Evolutionary conservation across 1,140 invertebrate genomes (phyloP).

Genomic region (Cherax destructor): DNA sequence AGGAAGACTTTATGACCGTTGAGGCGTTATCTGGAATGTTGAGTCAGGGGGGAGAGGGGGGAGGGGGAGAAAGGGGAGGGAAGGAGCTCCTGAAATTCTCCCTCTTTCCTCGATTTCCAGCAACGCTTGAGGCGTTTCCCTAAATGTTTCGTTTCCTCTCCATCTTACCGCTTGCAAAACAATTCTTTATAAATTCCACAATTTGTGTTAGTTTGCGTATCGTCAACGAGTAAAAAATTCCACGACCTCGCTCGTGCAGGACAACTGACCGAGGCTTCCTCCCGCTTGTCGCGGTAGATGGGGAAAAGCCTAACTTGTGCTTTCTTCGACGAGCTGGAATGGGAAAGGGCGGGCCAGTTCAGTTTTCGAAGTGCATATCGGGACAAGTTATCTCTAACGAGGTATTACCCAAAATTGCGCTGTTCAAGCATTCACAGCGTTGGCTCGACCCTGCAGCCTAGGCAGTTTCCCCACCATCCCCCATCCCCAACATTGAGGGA

Average conservation of each 20-base stretch:
- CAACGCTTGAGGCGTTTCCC: constrained; percentile 27
- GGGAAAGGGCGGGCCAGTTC: constrained; percentile 14
- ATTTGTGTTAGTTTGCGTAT: too few species aligned
- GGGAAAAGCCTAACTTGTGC: neutral
- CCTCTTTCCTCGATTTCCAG: constrained; percentile 36
- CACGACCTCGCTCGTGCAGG: too few species aligned
- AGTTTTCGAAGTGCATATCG: constrained; percentile 64
- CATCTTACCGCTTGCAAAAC: neutral
- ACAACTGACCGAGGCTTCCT: too few species aligned
- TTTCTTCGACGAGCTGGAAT: constrained; percentile 18
- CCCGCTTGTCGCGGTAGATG: too few species aligned
- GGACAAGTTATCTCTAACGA: constrained; percentile 69
- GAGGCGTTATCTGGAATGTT: constrained; percentile 59
- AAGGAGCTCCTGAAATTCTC: constrained; percentile 26
- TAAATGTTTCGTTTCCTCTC: constrained; percentile 43
- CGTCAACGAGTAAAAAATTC: too few species aligned
- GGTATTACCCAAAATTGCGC: constrained; percentile 69
- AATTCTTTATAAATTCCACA: too few species aligned
- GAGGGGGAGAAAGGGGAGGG: neutral
- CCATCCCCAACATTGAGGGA: constrained; percentile 31
- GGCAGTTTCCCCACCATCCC: constrained; percentile 30
- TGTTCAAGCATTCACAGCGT: constrained; percentile 63
- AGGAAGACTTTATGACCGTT: constrained; percentile 56
- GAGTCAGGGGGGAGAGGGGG: constrained; percentile 27
- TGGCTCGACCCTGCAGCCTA: constrained; percentile 5